Conservation (phyloP, 2,888 invertebrate species). For the Lapara coniferarum region DNA sequence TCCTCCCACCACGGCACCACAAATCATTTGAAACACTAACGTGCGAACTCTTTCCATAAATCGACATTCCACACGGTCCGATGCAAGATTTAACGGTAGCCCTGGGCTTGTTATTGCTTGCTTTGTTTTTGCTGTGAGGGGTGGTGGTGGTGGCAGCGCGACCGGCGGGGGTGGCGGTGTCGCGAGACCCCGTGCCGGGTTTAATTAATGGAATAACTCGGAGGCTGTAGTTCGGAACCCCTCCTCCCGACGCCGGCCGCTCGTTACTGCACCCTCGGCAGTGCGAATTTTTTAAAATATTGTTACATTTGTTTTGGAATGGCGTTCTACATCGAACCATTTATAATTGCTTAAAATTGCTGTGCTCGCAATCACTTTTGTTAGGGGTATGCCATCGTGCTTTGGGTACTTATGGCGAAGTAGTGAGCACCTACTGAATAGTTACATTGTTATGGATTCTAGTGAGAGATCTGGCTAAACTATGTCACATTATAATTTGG, state of each 20-base stretch:
- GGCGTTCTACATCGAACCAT: constrained; percentile 20
- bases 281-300: constrained; percentile 49
- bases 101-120: constrained; percentile 65
- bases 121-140: constrained; percentile 66
- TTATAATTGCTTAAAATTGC: constrained; percentile 2
- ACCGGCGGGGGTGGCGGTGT: constrained; percentile 41
- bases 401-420: neutral
- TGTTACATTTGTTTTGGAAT: constrained; percentile 22
- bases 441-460: neutral
- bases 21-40: constrained; percentile 29
- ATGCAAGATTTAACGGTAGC: constrained; percentile 42
- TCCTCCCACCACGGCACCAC: neutral
- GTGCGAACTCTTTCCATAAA: constrained; percentile 52
- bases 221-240: constrained; percentile 44
- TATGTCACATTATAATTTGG: no score
- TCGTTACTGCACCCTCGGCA: constrained; percentile 44
- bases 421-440: neutral
- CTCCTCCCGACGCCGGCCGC: constrained; percentile 40
- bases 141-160: constrained; percentile 31
- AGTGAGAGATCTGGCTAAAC: neutral
- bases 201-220: constrained; percentile 82
- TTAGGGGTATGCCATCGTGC: neutral
- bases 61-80: constrained; percentile 39
- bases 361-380: neutral
- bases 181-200: constrained; percentile 49